Base-by-base conservation (phyloP, 2,113 vertebrate species). In the Oenanthe oenanthe region DNA sequence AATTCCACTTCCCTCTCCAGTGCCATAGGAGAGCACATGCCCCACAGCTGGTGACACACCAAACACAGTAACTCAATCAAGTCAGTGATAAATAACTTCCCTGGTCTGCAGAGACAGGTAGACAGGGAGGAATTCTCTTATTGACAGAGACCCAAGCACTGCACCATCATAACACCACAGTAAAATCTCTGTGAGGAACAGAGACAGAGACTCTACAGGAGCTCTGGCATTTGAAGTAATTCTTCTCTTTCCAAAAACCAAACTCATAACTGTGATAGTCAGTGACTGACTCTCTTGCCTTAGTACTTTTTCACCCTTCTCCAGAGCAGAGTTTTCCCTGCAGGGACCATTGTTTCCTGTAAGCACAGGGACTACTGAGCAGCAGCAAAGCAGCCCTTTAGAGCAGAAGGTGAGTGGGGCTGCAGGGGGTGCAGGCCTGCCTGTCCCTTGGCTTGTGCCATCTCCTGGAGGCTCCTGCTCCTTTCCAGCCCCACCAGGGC, bases 271-370 rank as follows among this genome's bases (percentile, higher is more conserved):
- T 19, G 54, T 20, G 78, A 67, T 12, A 77, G 43, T 54, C 76
- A 74, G 50, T 1, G 21, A 66, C 12, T 0, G 1, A 51, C 16
- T 67, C 48, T 50, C 79, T 77, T 0, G 2, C 43, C 29, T 67
- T 24, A 32, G 19, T 40, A 73, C 42, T 67, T 91, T 56, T 70
- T 63, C 22, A 20, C 25, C 60, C 58, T 60, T 60, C 31, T 42
- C 38, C 43, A 76, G 56, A 76, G 57, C 36, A 60, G 45, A 76
- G 61, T 50, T 79, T 78, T 68, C 70, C 57, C 73, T 87, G 77
- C 74, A 88, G 84, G 74, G 70, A 48, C 40, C 70, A 36, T n/a
- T 1, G 0, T 85, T 93, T 72, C 47, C 73, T 43, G 53, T 26
- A 74, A 63, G 63, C 80, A 86, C 50, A 74, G 81, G 51, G 63